Evolutionary conservation across 2,888 invertebrate species (phyloP), one percentile per base, ranked within the genome.

Genomic region (Ichneumoninae sp.): DNA sequence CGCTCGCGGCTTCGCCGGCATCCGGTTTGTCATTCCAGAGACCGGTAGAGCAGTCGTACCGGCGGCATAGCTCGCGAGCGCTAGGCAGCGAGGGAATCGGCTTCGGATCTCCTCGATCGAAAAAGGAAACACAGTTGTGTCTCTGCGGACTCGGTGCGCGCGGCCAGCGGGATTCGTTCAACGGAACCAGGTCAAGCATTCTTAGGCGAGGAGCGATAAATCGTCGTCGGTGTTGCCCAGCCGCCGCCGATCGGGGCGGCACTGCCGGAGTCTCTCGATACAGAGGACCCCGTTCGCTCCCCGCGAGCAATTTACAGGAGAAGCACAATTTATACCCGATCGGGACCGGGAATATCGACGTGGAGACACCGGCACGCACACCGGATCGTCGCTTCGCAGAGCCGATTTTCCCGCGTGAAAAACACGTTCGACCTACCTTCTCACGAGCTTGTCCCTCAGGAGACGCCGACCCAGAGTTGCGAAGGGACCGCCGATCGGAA

Each of bases 381-480:
- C 1, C 19, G 10, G 52, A 16, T 33, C 44, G 33, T 16, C 1
- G 44, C 13, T 44, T 13, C 44, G 16, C 1, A 16, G 16, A 47
- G 16, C 60, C 54, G 66, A 10, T 30, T 72, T 60, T 57, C 7
- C 65, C 62, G 47, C 71, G 70, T 68, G 44, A 47, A 66, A 70
- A 84, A 78, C 65, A 76, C 72, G 65, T 10, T 68, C 47, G 54
- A 82, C 85, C 89, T 95, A 95, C 95, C 95, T 95, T 94, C 94
- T 94, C 85, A 94, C 92, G 87, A 94, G 94, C 90, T 94, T 94
- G 91, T 94, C 94, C 89, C 94, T 93, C 87, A 94, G 91, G 88
- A 95, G 94, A 85, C 94, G 94, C 82, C 94, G 93, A 89, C 95
- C 94, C 84, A 95, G 90, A 10, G 94, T 95, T 81, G 94, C 94